Base-by-base conservation (phyloP, 2,113 vertebrate species). In the Panurus biarmicus region DNA sequence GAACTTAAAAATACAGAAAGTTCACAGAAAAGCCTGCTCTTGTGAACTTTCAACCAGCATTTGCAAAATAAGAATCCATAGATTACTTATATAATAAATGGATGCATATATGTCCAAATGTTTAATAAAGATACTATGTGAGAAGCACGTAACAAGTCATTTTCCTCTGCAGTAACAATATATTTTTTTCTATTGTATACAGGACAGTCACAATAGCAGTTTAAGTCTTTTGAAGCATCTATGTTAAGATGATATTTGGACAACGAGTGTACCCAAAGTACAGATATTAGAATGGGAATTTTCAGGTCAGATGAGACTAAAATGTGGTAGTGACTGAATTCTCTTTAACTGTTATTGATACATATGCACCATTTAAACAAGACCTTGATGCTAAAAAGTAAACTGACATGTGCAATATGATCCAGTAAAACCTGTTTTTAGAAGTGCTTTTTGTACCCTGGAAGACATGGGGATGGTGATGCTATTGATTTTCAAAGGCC, bases 11-110 rank as follows among this genome's bases (percentile, higher is more conserved):
- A 86, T 58, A 86, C 21, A 74, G 75, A 86, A 93, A 93, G 95
- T 94, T 96, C 95, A 92, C 90, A 93, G 82, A 88, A 95, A 93
- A 85, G 69, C 64, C 85, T 86, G 75, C 42, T 90, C 71, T 83
- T 1, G 10, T 95, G 82, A 96, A 80, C 67, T 88, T 94, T 84
- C 79, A 74, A 70, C 44, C 35, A 90, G 44, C 56, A 48, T 92
- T 94, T 93, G 42, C 88, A 86, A 87, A 90, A 24, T 65, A 94
- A 89, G 56, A 93, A 92, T 51, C 94, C 90, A 90, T 67, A 95
- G 90, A 50, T 86, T 62, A 95, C 78, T 93, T 77, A 86, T 80
- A 83, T 44, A 80, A 86, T 58, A 88, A 80, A 77, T 95, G 67
- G 60, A 89, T 95, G 71, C 89, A 0, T 80, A 90, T 90, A 81